These are phyloP conservation scores for Ptyas mucosa DNA, from an alignment of 2,113 vertebrate genomes.

Conservation along the genomic window DNA sequence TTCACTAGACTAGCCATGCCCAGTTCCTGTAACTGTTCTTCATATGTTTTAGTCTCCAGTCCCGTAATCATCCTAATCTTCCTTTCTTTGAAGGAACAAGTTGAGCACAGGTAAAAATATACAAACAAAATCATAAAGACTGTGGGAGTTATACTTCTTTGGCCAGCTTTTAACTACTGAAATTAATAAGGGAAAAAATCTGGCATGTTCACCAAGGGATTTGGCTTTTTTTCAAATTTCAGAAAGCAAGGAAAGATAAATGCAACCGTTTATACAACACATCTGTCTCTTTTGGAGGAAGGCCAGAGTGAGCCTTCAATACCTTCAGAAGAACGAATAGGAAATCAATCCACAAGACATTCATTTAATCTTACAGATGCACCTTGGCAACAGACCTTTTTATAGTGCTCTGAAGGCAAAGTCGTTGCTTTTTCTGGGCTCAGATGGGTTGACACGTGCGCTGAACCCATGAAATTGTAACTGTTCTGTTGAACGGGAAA, in stretches of 20 bases:
- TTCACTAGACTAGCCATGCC: too few relatives aligned
- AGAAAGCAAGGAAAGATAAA: background rate
- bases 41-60: too few relatives aligned
- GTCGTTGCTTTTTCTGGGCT: background rate
- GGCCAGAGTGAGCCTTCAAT: slow-evolving; percentile 3
- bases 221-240: background rate
- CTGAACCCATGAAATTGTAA: background rate
- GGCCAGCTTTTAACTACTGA: background rate
- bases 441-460: background rate
- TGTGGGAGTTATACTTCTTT: background rate
- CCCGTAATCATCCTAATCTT: too few relatives aligned
- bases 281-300: slow-evolving; percentile 16
- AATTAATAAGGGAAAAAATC: background rate
- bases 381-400: slow-evolving; percentile 15
- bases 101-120: too few relatives aligned
- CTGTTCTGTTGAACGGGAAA: background rate
- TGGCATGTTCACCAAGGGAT: background rate
- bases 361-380: slow-evolving; percentile 15
- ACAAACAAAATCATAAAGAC: background rate
- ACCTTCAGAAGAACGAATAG: background rate
- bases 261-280: background rate
- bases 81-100: background rate
- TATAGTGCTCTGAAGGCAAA: background rate
- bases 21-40: too few relatives aligned
- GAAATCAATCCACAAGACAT: slow-evolving; percentile 19